Conservation (phyloP, 2,113 vertebrate genomes). For the Pollimyrus isidori region DNA sequence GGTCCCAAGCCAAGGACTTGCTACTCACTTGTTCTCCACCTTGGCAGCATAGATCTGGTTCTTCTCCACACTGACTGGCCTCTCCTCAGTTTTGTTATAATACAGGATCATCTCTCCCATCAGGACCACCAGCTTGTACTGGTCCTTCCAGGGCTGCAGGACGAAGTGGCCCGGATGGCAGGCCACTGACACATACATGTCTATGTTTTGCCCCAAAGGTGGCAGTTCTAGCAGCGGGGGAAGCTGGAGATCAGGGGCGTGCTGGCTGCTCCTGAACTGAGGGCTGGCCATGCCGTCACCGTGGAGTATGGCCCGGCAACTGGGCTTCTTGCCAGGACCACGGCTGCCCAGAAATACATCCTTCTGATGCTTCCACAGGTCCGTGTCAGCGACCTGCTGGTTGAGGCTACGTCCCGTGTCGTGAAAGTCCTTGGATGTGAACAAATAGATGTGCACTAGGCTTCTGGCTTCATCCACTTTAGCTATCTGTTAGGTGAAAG, state of each 20-base stretch:
- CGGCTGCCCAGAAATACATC: constrained; percentile 77
- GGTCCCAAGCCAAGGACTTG: constrained; percentile 6
- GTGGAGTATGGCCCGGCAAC: neutral
- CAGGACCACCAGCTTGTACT: constrained; percentile 78
- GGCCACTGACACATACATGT: constrained; percentile 79
- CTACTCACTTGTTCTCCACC: constrained; percentile 80
- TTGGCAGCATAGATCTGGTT: constrained; percentile 81
- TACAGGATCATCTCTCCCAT: constrained; percentile 92
- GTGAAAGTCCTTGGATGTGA: constrained; percentile 58
- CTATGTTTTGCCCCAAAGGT: constrained; percentile 72
- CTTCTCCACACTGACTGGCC: constrained; percentile 53
- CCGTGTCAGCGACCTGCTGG: constrained; percentile 64
- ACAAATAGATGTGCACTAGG: constrained; percentile 71
- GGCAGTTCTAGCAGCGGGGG: constrained; percentile 68
- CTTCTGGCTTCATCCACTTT: constrained; percentile 60
- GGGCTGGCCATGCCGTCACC: neutral
- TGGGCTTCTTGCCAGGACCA: constrained; percentile 30
- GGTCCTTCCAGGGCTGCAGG: constrained; percentile 82
- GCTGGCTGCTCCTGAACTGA: neutral
- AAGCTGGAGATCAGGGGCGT: constrained; percentile 29
- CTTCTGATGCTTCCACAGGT: constrained; percentile 76
- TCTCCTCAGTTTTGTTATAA: constrained; percentile 71
- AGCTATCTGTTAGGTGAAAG: constrained; percentile 57
- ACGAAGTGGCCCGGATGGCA: constrained; percentile 90
- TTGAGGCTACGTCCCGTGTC: constrained; percentile 71